These are phyloP conservation scores for Drosophila robusta DNA, from an alignment of 2,888 invertebrate species.

Conservation along the genomic window DNA sequence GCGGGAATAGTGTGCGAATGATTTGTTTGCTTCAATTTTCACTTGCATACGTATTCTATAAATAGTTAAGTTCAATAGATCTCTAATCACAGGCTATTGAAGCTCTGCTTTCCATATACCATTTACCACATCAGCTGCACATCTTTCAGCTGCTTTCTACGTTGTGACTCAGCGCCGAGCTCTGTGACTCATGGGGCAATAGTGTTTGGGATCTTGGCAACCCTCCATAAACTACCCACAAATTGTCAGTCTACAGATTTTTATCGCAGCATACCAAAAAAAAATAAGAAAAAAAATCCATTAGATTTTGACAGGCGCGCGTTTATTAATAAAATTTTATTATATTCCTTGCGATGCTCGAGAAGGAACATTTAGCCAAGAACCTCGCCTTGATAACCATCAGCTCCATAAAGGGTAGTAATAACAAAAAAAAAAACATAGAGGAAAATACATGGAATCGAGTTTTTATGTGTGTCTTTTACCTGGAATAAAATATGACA, in stretches of 20 bases:
- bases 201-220: not conserved
- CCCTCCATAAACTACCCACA: conserved; percentile 60
- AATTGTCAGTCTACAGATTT: conserved; percentile 62
- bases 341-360: conserved; percentile 41
- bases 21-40: conserved; percentile 21
- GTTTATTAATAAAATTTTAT: conserved; percentile 76
- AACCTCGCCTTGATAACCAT: conserved; percentile 54
- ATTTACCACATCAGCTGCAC: conserved; percentile 10
- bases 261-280: conserved; percentile 56
- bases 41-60: not conserved
- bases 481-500: conserved; percentile 67
- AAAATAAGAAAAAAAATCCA: conserved; percentile 49
- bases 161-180: conserved; percentile 28
- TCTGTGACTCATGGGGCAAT: conserved; percentile 28
- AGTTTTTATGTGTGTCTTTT: conserved; percentile 57
- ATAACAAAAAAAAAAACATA: conserved; percentile 21
- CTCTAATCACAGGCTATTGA: not conserved
- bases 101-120: not conserved
- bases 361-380: conserved; percentile 31
- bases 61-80: not conserved
- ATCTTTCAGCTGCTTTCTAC: conserved; percentile 19
- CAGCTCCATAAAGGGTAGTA: conserved; percentile 50
- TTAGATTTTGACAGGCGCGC: conserved; percentile 74
- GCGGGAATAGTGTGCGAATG: conserved; percentile 21
- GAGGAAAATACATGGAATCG: conserved; percentile 57